Base-by-base conservation (phyloP, 2,113 vertebrate genomes). In the Catharus fuscescens region DNA sequence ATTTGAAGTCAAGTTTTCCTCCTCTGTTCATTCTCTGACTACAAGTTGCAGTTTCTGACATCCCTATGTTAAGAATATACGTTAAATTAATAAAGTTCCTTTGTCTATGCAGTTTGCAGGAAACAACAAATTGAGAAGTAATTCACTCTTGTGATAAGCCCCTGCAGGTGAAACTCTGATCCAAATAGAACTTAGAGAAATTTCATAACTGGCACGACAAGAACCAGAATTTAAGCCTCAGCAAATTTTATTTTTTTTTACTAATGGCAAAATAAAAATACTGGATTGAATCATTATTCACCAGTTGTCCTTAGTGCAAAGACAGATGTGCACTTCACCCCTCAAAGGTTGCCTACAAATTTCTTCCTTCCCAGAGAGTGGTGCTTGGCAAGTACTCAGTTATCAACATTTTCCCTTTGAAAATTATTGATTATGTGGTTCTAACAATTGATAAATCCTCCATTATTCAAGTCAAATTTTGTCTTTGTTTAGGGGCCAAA, bases 401-500 rank as follows among this genome's bases (percentile, higher is more conserved):
- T 40, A 95, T 21, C 80, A 92, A 64, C 38, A 67, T 40, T 60
- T 86, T 80, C 40, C 69, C 82, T 86, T 79, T 77, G 90, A 88
- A 92, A 94, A 80, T 71, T 91, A 90, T 82, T 94, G 82, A 83
- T 36, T 69, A 19, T 59, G 65, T 42, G 17, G 47, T 65, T 76
- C 45, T 84, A 57, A 60, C 65, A 88, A 93, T 50, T 66, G 90
- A 77, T 87, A 80, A 72, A 38, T 47, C 76, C 38, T 78, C 73
- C 65, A 32, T 38, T 66, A 66, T 71, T 83, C 25, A 25, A 88
- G 60, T 42, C 61, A 76, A 69, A 71, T 31, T 81, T 93, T 40
- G 62, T 61, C 77, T 91, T 95, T 95, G 71, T 88, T 94, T 86
- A 82, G 42, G 60, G 53, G 67, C 79, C 80, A 87, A 65, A 62